Evolutionary conservation across 1,140 invertebrate genomes (phyloP).

Genomic region (Cydia fagiglandana): DNA sequence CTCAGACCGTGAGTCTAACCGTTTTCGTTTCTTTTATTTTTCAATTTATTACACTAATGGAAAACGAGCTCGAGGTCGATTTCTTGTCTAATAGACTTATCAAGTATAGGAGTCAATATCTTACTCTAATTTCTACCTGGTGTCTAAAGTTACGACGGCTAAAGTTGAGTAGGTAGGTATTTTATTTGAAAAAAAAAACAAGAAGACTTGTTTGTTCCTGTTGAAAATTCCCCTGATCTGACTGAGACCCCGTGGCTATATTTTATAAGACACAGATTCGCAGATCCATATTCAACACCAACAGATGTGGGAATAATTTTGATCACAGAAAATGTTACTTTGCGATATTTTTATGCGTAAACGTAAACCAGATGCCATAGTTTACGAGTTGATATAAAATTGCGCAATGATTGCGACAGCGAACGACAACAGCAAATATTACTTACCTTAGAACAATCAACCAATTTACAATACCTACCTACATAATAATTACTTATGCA

Average conservation of each 20-base stretch:
- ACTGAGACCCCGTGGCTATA: too few species aligned
- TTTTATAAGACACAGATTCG: background rate
- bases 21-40: background rate
- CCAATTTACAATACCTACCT: too few species aligned
- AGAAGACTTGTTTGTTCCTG: too few species aligned
- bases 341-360: background rate
- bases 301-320: background rate
- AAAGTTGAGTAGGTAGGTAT: too few species aligned
- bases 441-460: too few species aligned
- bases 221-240: too few species aligned
- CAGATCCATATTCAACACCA: background rate
- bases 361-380: background rate
- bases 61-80: background rate
- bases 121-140: too few species aligned
- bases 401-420: background rate
- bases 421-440: too few species aligned
- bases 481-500: background rate
- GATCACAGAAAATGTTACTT: background rate
- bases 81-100: background rate
- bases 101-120: background rate
- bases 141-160: too few species aligned
- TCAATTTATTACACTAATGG: conserved; percentile 2
- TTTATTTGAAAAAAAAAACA: too few species aligned
- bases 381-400: conserved; percentile 1
- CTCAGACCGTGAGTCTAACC: background rate